Evolutionary conservation across 2,888 invertebrate genomes (phyloP).

Genomic region (Podabrus alpinus): DNA sequence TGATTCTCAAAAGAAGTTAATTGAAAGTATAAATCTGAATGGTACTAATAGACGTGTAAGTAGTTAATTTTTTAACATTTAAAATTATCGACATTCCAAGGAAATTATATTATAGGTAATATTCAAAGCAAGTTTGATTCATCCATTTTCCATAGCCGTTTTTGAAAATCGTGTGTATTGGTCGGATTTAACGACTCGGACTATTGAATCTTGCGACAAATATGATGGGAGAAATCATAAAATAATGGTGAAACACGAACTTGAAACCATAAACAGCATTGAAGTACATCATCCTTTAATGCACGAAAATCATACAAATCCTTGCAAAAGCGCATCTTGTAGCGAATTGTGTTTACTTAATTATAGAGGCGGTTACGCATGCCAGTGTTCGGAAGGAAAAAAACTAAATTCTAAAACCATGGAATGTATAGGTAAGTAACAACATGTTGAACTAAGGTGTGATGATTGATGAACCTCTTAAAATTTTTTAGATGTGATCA

Average conservation of each 20-base stretch:
- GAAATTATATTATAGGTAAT: slow-evolving; percentile 46
- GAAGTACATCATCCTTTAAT: slow-evolving; percentile 76
- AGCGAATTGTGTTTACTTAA: slow-evolving; percentile 78
- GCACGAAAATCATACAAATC: slow-evolving; percentile 58
- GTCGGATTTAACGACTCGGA: slow-evolving; percentile 83
- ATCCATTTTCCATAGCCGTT: slow-evolving; percentile 82
- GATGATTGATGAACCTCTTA: background rate
- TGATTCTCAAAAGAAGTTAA: slow-evolving; percentile 71
- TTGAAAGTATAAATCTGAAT: slow-evolving; percentile 69
- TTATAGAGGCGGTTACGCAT: slow-evolving; percentile 61
- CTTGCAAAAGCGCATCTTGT: slow-evolving; percentile 68
- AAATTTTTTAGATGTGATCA: slow-evolving; percentile 49
- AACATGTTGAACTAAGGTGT: background rate
- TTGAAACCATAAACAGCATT: slow-evolving; percentile 64
- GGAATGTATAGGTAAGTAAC: slow-evolving; percentile 60
- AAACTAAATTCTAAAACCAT: slow-evolving; percentile 59
- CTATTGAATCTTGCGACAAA: slow-evolving; percentile 78
- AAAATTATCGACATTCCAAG: too few species aligned
- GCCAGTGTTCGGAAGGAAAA: slow-evolving; percentile 80
- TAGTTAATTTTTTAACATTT: slow-evolving; percentile 5
- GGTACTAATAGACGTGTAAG: slow-evolving; percentile 68
- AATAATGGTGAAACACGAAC: slow-evolving; percentile 59
- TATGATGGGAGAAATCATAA: slow-evolving; percentile 69
- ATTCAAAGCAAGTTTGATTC: slow-evolving; percentile 67
- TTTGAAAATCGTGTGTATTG: slow-evolving; percentile 89